Evolutionary conservation across 2,888 invertebrate species (phyloP), one percentile per base, ranked within the genome.

Genomic region (Liodrosophila aerea): DNA sequence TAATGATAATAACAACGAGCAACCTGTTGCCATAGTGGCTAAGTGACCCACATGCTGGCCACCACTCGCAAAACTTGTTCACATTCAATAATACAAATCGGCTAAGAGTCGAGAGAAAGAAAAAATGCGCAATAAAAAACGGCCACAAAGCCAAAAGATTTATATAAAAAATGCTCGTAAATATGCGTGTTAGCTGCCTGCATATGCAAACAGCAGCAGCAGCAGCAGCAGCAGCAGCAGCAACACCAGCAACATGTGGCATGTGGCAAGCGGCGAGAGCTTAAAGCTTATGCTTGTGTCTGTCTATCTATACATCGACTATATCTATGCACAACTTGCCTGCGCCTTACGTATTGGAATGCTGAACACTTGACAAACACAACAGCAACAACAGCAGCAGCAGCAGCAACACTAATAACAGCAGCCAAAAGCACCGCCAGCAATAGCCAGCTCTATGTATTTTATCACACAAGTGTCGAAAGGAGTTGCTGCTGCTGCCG

Each of bases 11-110:
- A 36, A 29, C n/a, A 44, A 37, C 22, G 39, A 45, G 9, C 74
- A 75, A 76, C 77, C 74, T 76, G 77, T 73, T 75, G 75, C 71
- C 70, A 74, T 71, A 75, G 67, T 75, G 75, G 71, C 77, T 75
- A 67, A 76, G 75, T 76, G 75, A 76, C 75, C 75, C 77, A 75
- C 75, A 74, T 75, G 74, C 51, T 65, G 61, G 46, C 59, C 57
- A 44, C 59, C 57, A 69, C 54, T 67, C 60, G 63, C 76, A 63
- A 74, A 74, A 74, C 74, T 73, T 74, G 74, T 74, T 76, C 66
- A 61, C 60, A 76, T 70, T 77, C 71, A 70, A 73, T 76, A 75
- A 73, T 62, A 70, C 72, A 77, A 76, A 75, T 75, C 64, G 61
- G 49, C 36, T 62, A 60, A 60, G 50, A 56, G 46, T 50, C 47